phyloP scores from a whole-genome alignment of 2,113 vertebrate genomes.

The Piaya cayana region DNA sequence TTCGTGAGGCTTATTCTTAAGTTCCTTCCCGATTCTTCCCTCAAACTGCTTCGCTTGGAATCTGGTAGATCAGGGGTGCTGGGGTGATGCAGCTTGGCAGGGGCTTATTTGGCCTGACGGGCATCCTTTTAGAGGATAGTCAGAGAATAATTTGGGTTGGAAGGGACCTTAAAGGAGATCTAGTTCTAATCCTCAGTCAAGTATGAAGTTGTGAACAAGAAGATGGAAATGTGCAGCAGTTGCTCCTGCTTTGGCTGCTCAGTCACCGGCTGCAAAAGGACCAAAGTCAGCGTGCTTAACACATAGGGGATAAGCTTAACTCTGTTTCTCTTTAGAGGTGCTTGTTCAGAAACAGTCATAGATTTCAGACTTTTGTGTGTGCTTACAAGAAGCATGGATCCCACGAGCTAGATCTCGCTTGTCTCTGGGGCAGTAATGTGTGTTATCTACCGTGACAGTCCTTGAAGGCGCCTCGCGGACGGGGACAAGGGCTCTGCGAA shows the following conservation, averaged over 20 bases:
- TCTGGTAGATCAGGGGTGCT: not conserved
- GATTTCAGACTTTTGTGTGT: not conserved
- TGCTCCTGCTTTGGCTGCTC: not conserved
- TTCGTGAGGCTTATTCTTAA: rapidly evolving
- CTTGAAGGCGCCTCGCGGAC: not conserved
- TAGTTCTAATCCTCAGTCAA: too few species aligned
- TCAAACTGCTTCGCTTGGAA: not conserved
- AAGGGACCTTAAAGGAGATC: too few species aligned
- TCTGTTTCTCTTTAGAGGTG: not conserved
- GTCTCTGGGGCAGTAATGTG: rapidly evolving
- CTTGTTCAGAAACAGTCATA: not conserved
- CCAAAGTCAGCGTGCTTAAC: rapidly evolving
- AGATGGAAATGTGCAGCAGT: not conserved
- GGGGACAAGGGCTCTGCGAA: not conserved
- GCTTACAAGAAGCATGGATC: rapidly evolving
- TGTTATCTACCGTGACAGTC: not conserved
- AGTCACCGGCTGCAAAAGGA: not conserved
- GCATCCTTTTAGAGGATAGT: not conserved
- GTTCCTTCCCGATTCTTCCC: not conserved
- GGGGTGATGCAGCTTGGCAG: rapidly evolving
- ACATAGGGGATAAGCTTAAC: rapidly evolving
- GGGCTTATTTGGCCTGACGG: not conserved
- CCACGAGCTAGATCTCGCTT: not conserved
- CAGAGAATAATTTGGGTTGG: too few species aligned
- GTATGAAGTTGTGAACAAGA: not conserved